These are phyloP conservation scores for Orchesella cincta DNA, from an alignment of 1,140 invertebrate genomes.

Conservation along the genomic window DNA sequence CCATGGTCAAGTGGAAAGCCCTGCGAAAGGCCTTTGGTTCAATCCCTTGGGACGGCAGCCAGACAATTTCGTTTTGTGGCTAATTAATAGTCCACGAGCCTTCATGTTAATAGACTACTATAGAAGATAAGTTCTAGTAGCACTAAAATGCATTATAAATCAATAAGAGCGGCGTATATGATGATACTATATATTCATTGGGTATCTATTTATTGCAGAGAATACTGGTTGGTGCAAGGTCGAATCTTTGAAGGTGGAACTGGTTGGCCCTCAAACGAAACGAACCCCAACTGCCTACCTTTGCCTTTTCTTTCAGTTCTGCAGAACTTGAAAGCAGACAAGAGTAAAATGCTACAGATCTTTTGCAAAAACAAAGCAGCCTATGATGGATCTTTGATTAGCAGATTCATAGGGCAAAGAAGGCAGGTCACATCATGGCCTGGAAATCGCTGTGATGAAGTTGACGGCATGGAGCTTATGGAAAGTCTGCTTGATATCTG, in stretches of 20 bases:
- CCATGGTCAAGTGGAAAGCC: slow-evolving; percentile 87
- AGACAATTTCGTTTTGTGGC: slow-evolving; percentile 80
- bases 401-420: slow-evolving; percentile 64
- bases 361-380: slow-evolving; percentile 62
- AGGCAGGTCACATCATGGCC: slow-evolving; percentile 50
- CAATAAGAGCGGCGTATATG: background rate
- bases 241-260: slow-evolving; percentile 67
- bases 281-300: slow-evolving; percentile 83
- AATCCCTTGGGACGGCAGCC: slow-evolving; percentile 82
- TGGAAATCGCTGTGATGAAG: slow-evolving; percentile 54
- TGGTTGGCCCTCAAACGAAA: slow-evolving; percentile 77
- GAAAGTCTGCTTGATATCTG: slow-evolving; percentile 56
- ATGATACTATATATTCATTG: too few relatives aligned
- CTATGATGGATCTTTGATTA: slow-evolving; percentile 88
- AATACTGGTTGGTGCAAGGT: slow-evolving; percentile 77
- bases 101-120: slow-evolving; percentile 84
- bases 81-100: slow-evolving; percentile 80
- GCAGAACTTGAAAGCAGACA: slow-evolving; percentile 81
- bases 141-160: background rate
- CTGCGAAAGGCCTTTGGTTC: slow-evolving; percentile 78
- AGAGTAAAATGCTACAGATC: slow-evolving; percentile 76
- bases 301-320: slow-evolving; percentile 85
- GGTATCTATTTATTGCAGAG: slow-evolving; percentile 66
- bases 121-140: slow-evolving; percentile 72
- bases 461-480: slow-evolving; percentile 50